These are phyloP conservation scores for Galerucella calmariensis DNA, from an alignment of 2,888 invertebrate genomes.

Conservation along the genomic window DNA sequence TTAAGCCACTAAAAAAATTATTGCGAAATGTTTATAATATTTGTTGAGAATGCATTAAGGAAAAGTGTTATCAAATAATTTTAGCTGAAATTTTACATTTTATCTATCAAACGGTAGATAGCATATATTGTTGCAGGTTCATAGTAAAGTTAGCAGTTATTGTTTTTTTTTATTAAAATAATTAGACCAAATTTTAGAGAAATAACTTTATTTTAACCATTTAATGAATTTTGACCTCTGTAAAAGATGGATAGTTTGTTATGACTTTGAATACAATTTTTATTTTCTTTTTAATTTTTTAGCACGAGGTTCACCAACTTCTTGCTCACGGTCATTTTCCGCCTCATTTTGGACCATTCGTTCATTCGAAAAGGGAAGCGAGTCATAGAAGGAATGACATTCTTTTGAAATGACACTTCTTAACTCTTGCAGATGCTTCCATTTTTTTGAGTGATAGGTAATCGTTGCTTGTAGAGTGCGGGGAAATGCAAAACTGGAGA, in stretches of 20 bases:
- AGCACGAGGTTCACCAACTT: no score
- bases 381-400: slow-evolving; percentile 28
- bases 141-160: not conserved
- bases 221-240: not conserved
- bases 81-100: not conserved
- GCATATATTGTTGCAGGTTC: not conserved
- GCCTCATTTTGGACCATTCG: not conserved
- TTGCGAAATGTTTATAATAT: not conserved
- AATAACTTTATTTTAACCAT: no score
- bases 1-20: no score
- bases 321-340: no score
- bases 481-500: not conserved
- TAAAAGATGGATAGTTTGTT: no score
- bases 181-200: not conserved
- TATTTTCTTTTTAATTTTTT: no score
- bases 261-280: no score
- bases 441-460: slow-evolving; percentile 16
- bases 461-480: not conserved
- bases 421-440: slow-evolving; percentile 32
- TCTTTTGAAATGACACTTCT: slow-evolving; percentile 30
- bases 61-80: not conserved
- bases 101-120: not conserved
- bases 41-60: not conserved
- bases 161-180: not conserved
- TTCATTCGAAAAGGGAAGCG: not conserved